Conservation (phyloP, 1,140 invertebrate species). For the Pseudomyrmex gracilis region DNA sequence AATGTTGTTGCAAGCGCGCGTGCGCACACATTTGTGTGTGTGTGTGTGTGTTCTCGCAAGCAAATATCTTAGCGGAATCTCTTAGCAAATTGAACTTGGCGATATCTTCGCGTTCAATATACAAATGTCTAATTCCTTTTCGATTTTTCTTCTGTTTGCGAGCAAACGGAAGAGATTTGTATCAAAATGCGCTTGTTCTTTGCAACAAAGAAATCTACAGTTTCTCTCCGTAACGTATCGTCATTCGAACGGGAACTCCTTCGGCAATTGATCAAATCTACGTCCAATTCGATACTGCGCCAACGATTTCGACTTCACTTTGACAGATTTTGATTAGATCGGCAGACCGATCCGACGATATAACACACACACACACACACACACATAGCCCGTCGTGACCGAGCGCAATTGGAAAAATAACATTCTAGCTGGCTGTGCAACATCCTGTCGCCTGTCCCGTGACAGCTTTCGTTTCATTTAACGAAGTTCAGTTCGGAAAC, state of each 20-base stretch:
- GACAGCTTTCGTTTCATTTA: slow-evolving; percentile 50
- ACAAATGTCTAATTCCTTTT: neutral
- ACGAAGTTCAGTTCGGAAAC: slow-evolving; percentile 42
- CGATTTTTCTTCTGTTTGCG: neutral
- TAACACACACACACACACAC: slow-evolving; percentile 20
- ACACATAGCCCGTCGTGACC: neutral
- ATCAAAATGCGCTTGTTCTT: neutral
- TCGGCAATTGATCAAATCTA: slow-evolving; percentile 21
- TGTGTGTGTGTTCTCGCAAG: no score
- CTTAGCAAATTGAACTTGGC: slow-evolving; percentile 19
- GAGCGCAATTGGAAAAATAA: slow-evolving; percentile 49
- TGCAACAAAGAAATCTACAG: neutral
- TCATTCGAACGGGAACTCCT: neutral
- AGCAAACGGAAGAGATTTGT: neutral
- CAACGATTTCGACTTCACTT: slow-evolving; percentile 38
- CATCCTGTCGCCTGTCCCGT: slow-evolving; percentile 11
- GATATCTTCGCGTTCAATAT: neutral
- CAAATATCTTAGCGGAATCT: no score
- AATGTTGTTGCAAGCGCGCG: neutral
- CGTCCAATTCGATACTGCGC: slow-evolving; percentile 12
- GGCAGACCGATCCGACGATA: slow-evolving; percentile 5
- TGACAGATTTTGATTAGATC: slow-evolving; percentile 56
- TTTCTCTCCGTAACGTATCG: neutral
- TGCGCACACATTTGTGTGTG: no score
- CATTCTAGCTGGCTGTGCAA: slow-evolving; percentile 27